A percentile compares a stretch with the other conserved stretches of the same genome.
phyloP scores from a whole-genome alignment of 1,140 invertebrate species.

The Ooceraea biroi region DNA sequence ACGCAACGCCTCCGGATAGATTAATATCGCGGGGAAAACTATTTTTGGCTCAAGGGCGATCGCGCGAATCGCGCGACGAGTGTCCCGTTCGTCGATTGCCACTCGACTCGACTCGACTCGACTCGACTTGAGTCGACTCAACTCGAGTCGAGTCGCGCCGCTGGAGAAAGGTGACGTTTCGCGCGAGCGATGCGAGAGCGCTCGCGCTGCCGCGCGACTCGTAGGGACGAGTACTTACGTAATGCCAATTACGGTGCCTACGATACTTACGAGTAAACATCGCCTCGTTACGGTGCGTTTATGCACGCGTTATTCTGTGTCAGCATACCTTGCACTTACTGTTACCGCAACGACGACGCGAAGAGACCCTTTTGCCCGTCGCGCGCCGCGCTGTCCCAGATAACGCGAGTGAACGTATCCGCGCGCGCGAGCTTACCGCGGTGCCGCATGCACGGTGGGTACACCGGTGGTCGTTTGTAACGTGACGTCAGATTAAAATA shows the following conservation, averaged over 20 bases:
- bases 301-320: constrained; percentile 64
- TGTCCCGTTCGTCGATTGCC: constrained; percentile 56
- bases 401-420: constrained; percentile 53
- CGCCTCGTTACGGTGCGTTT: constrained; percentile 66
- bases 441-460: not conserved
- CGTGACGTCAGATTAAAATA: constrained; percentile 54
- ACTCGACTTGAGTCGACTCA: not conserved
- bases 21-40: constrained; percentile 45
- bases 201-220: constrained; percentile 59
- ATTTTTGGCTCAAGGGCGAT: constrained; percentile 62
- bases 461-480: constrained; percentile 17
- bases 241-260: constrained; percentile 73
- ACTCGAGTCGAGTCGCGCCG: not conserved
- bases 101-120: constrained; percentile 24
- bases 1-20: constrained; percentile 35
- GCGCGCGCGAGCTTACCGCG: constrained; percentile 1
- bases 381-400: constrained; percentile 46
- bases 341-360: constrained; percentile 31
- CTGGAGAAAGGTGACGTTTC: constrained; percentile 82
- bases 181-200: constrained; percentile 74
- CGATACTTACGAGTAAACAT: constrained; percentile 66
- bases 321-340: constrained; percentile 66
- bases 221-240: constrained; percentile 76
- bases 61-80: constrained; percentile 37
- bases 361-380: constrained; percentile 34